Evolutionary conservation across 2,888 invertebrate genomes (phyloP), one percentile per base, ranked within the genome.

Genomic region (Caenorhabditis parvicauda): DNA sequence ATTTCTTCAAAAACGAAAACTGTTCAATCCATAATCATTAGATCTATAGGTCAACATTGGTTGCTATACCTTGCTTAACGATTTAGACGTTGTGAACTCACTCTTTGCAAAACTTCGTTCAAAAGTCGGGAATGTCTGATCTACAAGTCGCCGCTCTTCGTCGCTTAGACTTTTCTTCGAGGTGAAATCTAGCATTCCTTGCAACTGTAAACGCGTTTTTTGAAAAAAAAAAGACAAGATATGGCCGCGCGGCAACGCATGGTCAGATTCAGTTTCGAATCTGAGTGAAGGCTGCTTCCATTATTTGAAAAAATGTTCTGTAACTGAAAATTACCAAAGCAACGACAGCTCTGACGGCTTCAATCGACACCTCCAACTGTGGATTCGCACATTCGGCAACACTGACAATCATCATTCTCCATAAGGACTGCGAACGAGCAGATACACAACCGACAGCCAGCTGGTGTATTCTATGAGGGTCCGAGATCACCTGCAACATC

Each of bases 321-420:
- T n/a, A n/a, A n/a, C n/a, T n/a, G 39, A 32, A 56, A 29, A 39
- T 55, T 22, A 63, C 50, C 74, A 76, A 59, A 3, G 59, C 50
- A 9, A 63, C 61, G 22, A 66, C 45, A 0, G 67, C 64, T 39
- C 67, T 52, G 2, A 76, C 66, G 7, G 75, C 63, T 27, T 76
- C 76, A 22, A 75, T 60, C 19, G 65, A 55, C 25, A 74, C 59
- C 45, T 74, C 74, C 25, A 59, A 59, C 41, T 62, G 59, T 4
- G 72, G 72, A 61, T 63, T 66, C 24, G 70, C 58, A 45, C 66
- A 67, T 53, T 72, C 72, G 5, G 51, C 42, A 2, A 70, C 45
- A 47, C 67, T 70, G 14, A 62, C 67, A 27, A 72, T 54, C 32
- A 70, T 21, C 72, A 72, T 72, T 55, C 69, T 47, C 72, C 72